These are phyloP conservation scores for Callimorpha dominula DNA, from an alignment of 2,888 invertebrate genomes.

Conservation along the genomic window DNA sequence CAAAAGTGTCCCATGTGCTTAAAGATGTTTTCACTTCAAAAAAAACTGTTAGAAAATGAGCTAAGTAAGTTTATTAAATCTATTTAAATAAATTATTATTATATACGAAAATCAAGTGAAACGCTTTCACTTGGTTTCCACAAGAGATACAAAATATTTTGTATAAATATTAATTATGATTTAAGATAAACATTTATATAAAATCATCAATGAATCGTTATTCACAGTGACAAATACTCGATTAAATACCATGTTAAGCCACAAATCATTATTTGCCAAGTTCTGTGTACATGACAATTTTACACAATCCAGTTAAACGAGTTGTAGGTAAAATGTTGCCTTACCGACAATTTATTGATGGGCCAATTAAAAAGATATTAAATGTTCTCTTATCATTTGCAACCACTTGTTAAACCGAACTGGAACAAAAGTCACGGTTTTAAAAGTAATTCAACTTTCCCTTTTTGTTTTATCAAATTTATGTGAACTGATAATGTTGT, in stretches of 20 bases:
- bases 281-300: constrained; percentile 17
- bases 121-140: background rate
- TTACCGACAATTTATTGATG: constrained; percentile 46
- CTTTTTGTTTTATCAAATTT: constrained; percentile 27
- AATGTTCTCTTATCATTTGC: constrained; percentile 34
- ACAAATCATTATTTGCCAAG: constrained; percentile 20
- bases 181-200: background rate
- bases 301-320: constrained; percentile 20
- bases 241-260: constrained; percentile 7
- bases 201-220: constrained; percentile 2
- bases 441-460: constrained; percentile 41
- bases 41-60: too few species aligned
- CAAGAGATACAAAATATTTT: background rate
- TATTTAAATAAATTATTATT: too few species aligned
- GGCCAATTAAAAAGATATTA: constrained; percentile 50
- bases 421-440: constrained; percentile 33
- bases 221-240: constrained; percentile 8
- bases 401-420: constrained; percentile 30
- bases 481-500: constrained; percentile 27
- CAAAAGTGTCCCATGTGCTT: too few species aligned
- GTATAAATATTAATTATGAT: background rate
- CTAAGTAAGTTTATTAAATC: too few species aligned
- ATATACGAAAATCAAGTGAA: background rate
- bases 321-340: constrained; percentile 31
- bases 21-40: too few species aligned